Base-by-base conservation (phyloP, 2,797 vertebrate genomes). In the Tapirus indicus region DNA sequence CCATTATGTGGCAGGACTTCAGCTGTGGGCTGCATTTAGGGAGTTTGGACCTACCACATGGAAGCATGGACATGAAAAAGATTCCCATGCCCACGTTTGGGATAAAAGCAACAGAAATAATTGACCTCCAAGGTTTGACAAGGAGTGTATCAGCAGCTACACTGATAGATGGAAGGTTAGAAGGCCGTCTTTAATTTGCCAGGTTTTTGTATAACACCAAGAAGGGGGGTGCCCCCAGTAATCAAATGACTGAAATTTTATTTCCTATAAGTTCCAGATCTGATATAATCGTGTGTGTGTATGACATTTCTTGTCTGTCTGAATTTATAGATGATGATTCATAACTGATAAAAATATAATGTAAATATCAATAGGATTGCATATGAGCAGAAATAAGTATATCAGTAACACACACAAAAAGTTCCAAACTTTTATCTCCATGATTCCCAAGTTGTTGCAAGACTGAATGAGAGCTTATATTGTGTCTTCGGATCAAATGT, bases 401-500 rank as follows among this genome's bases (percentile, higher is more conserved):
- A 35, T 87, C 17, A 3, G 4, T 77, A 93, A 95, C 10, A 78
- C 32, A 86, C 14, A 64, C 1, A 1, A 25, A 84, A 69, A 69
- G 29, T 89, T 97, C 66, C 54, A 82, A 41, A 56, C 56, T 84
- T 86, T 78, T 80, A 25, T 25, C n/a, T 96, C 60, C 5, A 13
- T 72, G 23, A 77, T 56, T 86, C 29, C 44, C 32, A 91, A 38
- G 21, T 86, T 84, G 41, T 87, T 60, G 1, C 10, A 94, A 80
- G 69, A 78, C 7, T 62, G 27, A 91, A 80, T 62, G n/a, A 89
- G 38, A 93, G 18, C 13, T 62, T 89, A 85, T 35, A 17, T 7
- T 13, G 17, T 91, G 3, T 56, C 68, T 97, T 69, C 78, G 23
- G 49, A 89, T 80, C 54, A 91, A 96, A 95, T 44, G 13, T 74